Evolutionary conservation across 2,797 vertebrate species (phyloP), one percentile per base, ranked within the genome.

Genomic region (Falco biarmicus): DNA sequence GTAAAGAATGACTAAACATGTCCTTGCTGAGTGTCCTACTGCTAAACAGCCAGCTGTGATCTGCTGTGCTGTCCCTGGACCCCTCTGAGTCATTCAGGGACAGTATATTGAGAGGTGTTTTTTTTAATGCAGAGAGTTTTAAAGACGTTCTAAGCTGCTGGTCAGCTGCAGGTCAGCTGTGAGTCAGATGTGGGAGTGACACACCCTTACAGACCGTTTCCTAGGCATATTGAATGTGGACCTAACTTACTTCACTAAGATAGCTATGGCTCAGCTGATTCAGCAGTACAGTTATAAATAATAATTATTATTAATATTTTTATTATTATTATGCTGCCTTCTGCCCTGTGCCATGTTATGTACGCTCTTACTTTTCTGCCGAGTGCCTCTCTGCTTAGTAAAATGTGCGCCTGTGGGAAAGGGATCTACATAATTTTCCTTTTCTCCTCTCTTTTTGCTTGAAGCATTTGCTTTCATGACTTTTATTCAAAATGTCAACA

Each of bases 181-280:
- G 45, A 14, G 41, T 25, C 39, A 64, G 54, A 56, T 2, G 1
- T 29, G 8, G 8, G 45, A 59, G 8, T 74, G 43, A 25, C 9
- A 29, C 18, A 39, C 5, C 32, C 3, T 34, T 64, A 47, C 5
- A 13, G 20, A 31, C 8, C 2, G 0, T 39, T 4, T 39, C 25
- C 13, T 29, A 73, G 28, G 4, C 43, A 25, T 3, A 6, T 0
- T 69, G 25, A 81, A 75, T 13, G 28, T 32, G 25, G 24, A 79
- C 21, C 12, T 34, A 45, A 56, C 10, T 59, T 41, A 21, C 51
- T 45, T 39, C 32, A 60, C 32, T 18, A 26, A 43, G 39, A 48
- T n/a, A 78, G 21, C 29, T 66, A 41, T 32, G 15, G 21, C 18
- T 69, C 39, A 60, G n/a, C 4, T 70, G 10, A n/a, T 37, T 70